phyloP scores from a whole-genome alignment of 2,113 vertebrate species.

The Psammodynastes pulverulentus region DNA sequence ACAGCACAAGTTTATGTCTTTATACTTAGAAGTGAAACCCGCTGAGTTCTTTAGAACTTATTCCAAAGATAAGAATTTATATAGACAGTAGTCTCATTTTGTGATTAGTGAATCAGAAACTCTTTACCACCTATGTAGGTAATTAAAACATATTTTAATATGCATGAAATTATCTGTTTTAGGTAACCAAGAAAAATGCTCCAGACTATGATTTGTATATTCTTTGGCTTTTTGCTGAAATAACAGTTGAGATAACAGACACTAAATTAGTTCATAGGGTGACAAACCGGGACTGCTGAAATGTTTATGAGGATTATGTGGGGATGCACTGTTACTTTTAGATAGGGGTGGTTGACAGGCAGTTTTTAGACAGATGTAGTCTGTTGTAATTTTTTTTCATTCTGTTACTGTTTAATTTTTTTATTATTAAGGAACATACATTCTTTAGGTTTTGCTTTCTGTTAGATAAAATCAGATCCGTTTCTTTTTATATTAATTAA shows the following conservation, averaged over 20 bases:
- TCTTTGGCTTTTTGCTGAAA: background rate
- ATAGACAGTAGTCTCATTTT: background rate
- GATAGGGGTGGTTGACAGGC: background rate
- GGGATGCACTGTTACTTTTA: background rate
- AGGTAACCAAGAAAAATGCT: background rate
- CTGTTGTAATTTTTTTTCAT: background rate
- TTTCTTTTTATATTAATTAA: background rate
- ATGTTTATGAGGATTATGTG: background rate
- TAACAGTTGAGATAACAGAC: background rate
- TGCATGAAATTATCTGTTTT: background rate
- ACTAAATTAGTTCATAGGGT: background rate
- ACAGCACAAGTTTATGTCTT: background rate
- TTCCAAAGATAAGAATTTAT: background rate
- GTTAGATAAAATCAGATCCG: background rate
- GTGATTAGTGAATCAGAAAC: background rate
- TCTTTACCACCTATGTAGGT: background rate
- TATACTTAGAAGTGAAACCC: background rate
- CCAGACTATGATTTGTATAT: background rate
- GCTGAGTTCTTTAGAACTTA: background rate
- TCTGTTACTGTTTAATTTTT: background rate
- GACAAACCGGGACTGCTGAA: background rate
- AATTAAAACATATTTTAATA: background rate
- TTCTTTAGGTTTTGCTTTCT: background rate
- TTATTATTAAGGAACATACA: background rate
- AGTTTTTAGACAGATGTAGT: background rate